Conservation (phyloP, 2,113 vertebrate genomes). For the Todiramphus saurophagus region DNA sequence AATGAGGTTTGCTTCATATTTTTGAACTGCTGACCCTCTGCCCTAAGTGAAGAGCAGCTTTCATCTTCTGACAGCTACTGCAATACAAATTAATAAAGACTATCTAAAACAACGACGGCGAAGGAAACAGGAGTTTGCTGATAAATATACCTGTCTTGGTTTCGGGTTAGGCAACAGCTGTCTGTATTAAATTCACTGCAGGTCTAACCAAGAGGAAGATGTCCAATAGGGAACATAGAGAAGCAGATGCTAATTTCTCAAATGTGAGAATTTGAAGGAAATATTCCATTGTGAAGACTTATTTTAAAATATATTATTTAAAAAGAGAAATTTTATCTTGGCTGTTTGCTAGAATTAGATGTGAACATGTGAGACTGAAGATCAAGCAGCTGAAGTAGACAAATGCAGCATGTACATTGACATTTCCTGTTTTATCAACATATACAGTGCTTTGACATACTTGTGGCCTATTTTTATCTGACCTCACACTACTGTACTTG, state of each 20-base stretch:
- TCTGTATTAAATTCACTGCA: background rate
- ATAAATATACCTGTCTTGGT: background rate
- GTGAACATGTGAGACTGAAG: background rate
- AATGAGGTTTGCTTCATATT: background rate
- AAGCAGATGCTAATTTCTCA: background rate
- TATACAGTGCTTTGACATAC: conserved; percentile 18
- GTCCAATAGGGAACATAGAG: background rate
- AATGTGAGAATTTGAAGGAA: background rate
- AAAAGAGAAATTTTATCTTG: background rate
- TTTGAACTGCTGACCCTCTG: background rate
- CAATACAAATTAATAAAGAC: background rate
- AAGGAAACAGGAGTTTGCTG: background rate
- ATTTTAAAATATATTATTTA: background rate
- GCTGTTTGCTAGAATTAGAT: background rate
- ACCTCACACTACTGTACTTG: conserved; percentile 31
- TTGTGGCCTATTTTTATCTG: conserved; percentile 60
- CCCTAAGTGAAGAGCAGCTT: background rate
- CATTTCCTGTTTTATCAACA: background rate
- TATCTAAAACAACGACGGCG: background rate
- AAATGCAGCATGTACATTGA: background rate
- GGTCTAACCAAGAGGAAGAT: background rate
- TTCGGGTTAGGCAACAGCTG: background rate
- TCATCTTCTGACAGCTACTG: background rate
- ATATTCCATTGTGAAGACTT: background rate
- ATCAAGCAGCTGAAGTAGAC: background rate